A percentile compares a stretch with the other conserved stretches of the same genome.
Evolutionary conservation across 2,113 vertebrate genomes (phyloP).

Genomic region (Tachysurus fulvidraco): DNA sequence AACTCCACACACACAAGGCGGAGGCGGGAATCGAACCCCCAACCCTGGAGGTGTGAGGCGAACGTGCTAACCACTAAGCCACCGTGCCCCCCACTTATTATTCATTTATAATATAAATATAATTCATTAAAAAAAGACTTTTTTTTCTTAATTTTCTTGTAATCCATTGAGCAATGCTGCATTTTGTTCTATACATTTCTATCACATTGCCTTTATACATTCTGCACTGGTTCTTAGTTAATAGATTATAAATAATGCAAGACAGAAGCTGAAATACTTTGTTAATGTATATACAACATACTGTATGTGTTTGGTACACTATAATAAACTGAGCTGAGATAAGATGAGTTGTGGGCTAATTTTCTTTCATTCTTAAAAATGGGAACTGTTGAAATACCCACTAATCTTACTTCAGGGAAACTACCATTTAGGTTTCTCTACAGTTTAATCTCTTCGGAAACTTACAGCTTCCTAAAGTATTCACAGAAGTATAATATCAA

Average conservation of each 20-base stretch:
- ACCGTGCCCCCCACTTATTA: too few relatives aligned
- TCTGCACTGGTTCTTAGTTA: not conserved
- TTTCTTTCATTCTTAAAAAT: not conserved
- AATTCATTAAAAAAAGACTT: too few relatives aligned
- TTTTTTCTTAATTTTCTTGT: too few relatives aligned
- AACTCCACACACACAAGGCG: too few relatives aligned
- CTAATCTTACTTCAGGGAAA: not conserved
- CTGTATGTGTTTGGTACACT: not conserved
- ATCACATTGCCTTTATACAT: not conserved
- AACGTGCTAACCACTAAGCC: too few relatives aligned
- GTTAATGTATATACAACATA: not conserved
- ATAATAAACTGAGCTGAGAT: not conserved
- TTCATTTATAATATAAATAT: too few relatives aligned
- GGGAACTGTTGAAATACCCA: constrained; percentile 6
- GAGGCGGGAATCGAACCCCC: too few relatives aligned
- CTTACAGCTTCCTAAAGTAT: not conserved
- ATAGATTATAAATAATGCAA: not conserved
- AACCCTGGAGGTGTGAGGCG: too few relatives aligned
- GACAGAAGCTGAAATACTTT: not conserved
- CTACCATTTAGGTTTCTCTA: not conserved
- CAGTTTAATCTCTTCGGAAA: not conserved
- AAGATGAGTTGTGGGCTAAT: not conserved
- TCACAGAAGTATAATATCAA: not conserved
- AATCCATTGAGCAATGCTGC: not conserved
- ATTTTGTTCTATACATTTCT: not conserved